These are phyloP conservation scores for Pseudobourletiella spinata DNA, from an alignment of 1,140 invertebrate species.

Conservation along the genomic window DNA sequence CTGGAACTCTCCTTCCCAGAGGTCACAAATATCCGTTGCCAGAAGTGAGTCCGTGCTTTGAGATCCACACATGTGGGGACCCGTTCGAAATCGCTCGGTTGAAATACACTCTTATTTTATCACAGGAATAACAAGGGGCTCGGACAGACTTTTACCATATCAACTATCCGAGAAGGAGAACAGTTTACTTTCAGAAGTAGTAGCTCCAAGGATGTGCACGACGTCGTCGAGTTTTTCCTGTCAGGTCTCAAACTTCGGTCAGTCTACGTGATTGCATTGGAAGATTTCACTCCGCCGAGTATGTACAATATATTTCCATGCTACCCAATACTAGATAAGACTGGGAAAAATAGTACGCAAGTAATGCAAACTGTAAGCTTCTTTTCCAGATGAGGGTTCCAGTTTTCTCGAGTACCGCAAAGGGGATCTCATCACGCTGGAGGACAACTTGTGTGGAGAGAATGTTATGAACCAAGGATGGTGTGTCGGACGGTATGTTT, in stretches of 20 bases:
- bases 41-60: slow-evolving; percentile 60
- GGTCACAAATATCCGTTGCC: slow-evolving; percentile 91
- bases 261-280: slow-evolving; percentile 89
- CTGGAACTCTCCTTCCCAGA: slow-evolving; percentile 95
- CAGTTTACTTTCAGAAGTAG: slow-evolving; percentile 99
- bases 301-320: slow-evolving; percentile 25
- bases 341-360: neutral
- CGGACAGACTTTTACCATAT: slow-evolving; percentile 88
- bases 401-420: slow-evolving; percentile 86
- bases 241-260: slow-evolving; percentile 95
- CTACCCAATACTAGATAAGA: neutral
- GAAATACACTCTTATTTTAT: neutral
- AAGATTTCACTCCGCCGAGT: slow-evolving; percentile 86
- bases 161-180: slow-evolving; percentile 82
- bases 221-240: slow-evolving; percentile 93
- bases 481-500: slow-evolving; percentile 66
- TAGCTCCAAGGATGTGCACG: slow-evolving; percentile 94
- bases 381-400: slow-evolving; percentile 67
- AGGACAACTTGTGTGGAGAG: slow-evolving; percentile 88
- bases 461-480: slow-evolving; percentile 88
- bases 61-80: no score
- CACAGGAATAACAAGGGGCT: slow-evolving; percentile 78
- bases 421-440: slow-evolving; percentile 89
- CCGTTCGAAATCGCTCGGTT: no score
- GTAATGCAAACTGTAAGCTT: neutral